Conservation (phyloP, 2,888 invertebrate genomes). For the Cheilosia scutellata region DNA sequence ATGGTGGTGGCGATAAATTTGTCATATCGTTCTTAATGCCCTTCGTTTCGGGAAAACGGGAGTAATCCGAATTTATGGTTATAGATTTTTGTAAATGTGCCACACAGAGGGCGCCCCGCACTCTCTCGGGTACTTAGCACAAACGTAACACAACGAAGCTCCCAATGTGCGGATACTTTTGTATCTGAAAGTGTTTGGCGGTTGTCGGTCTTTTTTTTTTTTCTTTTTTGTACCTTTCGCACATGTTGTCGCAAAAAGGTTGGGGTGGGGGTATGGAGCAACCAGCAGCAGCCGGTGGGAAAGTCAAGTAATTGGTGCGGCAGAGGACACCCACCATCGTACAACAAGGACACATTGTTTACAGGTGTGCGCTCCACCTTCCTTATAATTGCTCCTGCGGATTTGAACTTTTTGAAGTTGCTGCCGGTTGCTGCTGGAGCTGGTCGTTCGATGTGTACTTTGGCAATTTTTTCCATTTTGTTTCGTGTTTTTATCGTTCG, state of each 20-base stretch:
- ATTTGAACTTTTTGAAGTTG: conserved; percentile 73
- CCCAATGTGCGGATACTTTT: conserved; percentile 43
- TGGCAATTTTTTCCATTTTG: conserved; percentile 24
- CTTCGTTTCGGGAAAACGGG: conserved; percentile 77
- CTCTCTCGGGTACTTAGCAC: conserved; percentile 59
- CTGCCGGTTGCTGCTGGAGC: conserved; percentile 27
- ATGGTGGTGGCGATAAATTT: conserved; percentile 80
- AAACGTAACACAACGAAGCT: conserved; percentile 34
- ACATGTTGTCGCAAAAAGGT: conserved; percentile 47
- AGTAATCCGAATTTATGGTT: conserved; percentile 79
- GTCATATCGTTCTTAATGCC: conserved; percentile 81
- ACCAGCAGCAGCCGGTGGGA: conserved; percentile 38
- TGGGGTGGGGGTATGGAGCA: not conserved
- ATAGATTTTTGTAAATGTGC: conserved; percentile 78
- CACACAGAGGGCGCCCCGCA: conserved; percentile 64
- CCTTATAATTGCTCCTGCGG: conserved; percentile 74
- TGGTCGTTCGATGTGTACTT: conserved; percentile 22
- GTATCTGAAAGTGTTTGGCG: conserved; percentile 58
- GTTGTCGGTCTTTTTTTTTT: conserved; percentile 20
- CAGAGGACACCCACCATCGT: conserved; percentile 41
- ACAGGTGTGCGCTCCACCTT: conserved; percentile 67
- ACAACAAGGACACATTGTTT: conserved; percentile 66
- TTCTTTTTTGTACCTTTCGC: conserved; percentile 59
- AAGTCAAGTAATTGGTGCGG: conserved; percentile 71
- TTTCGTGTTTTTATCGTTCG: conserved; percentile 63